phyloP scores from a whole-genome alignment of 2,113 vertebrate species.

The Paracanthobrama guichenoti region DNA sequence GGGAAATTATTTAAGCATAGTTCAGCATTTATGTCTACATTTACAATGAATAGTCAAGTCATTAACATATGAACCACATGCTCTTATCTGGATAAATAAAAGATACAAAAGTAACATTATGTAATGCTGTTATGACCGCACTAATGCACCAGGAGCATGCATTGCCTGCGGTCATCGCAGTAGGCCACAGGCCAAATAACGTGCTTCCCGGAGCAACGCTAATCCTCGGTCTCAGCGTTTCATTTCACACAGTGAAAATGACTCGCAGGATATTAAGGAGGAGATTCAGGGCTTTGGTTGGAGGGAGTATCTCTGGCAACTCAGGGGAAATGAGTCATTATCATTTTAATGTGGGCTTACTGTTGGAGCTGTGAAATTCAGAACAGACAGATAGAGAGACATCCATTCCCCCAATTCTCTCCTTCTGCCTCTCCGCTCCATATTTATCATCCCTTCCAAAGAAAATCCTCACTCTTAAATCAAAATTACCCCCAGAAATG shows the following conservation, averaged over 20 bases:
- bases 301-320: constrained; percentile 33
- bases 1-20: background rate
- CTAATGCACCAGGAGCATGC: background rate
- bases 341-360: constrained; percentile 57
- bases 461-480: constrained; percentile 17
- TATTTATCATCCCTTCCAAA: constrained; percentile 17
- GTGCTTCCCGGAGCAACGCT: constrained; percentile 16
- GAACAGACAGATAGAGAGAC: constrained; percentile 13
- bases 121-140: background rate
- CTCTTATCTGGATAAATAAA: background rate
- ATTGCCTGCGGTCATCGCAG: background rate
- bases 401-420: constrained; percentile 1
- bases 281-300: constrained; percentile 30
- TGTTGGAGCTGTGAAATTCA: constrained; percentile 48
- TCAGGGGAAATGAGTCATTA: constrained; percentile 58
- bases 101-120: background rate
- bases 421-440: background rate
- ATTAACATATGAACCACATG: background rate
- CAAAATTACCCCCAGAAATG: constrained; percentile 6
- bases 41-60: background rate
- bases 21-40: background rate
- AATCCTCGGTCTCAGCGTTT: constrained; percentile 54
- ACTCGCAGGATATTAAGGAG: constrained; percentile 51
- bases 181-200: constrained; percentile 15
- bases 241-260: constrained; percentile 44